Conservation (phyloP, 2,797 vertebrate genomes). For the Nothura maculosa region DNA sequence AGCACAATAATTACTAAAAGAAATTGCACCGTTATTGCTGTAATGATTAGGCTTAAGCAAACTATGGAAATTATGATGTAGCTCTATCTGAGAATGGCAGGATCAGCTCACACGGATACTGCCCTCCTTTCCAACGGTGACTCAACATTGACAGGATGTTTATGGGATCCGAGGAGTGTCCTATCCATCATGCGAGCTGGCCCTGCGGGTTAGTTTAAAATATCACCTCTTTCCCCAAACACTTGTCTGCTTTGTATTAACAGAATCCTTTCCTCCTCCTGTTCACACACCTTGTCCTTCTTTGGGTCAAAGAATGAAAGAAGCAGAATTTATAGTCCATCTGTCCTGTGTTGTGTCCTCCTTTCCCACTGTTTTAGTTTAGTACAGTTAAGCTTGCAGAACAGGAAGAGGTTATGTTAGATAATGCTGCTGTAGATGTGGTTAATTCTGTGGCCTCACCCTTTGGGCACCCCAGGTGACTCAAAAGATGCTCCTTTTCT, state of each 20-base stretch:
- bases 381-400: background rate
- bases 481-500: background rate
- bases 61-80: background rate
- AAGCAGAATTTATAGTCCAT: background rate
- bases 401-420: background rate
- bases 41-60: background rate
- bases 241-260: conserved; percentile 60
- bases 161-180: conserved; percentile 39
- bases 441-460: background rate
- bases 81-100: background rate
- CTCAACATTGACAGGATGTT: conserved; percentile 65
- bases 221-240: conserved; percentile 63
- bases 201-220: conserved; percentile 52
- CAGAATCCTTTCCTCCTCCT: conserved; percentile 67
- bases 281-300: conserved; percentile 59
- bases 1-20: background rate
- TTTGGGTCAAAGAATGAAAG: conserved; percentile 10
- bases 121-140: conserved; percentile 14
- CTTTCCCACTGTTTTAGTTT: background rate
- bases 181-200: conserved; percentile 21
- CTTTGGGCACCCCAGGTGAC: background rate
- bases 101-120: background rate
- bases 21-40: background rate
- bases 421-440: background rate
- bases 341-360: background rate